These are phyloP conservation scores for Halisarca cf. caerulea DNA, from an alignment of 37 sponge, comb jelly and placozoan genomes.

Conservation along the genomic window DNA sequence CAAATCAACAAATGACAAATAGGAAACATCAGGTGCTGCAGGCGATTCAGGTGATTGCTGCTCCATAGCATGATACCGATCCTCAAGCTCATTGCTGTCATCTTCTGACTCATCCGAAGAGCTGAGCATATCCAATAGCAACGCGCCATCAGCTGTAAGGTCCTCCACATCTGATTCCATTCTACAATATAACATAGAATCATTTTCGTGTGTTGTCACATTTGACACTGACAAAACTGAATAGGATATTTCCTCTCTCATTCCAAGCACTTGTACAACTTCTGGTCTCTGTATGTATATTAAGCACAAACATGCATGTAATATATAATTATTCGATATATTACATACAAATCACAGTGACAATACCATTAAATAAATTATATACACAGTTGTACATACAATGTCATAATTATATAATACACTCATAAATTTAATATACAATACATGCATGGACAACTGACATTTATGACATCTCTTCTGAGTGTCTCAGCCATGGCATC, in stretches of 20 bases:
- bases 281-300: slow-evolving; percentile 19
- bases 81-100: not conserved
- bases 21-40: not conserved
- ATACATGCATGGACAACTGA: too few relatives aligned
- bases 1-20: slow-evolving; percentile 2
- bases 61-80: not conserved
- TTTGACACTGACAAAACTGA: not conserved
- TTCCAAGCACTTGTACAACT: slow-evolving; percentile 12
- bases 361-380: not conserved
- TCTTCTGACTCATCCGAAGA: slow-evolving; percentile 22
- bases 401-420: too few relatives aligned
- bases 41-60: slow-evolving; percentile 15
- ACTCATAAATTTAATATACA: too few relatives aligned
- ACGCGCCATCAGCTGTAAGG: not conserved
- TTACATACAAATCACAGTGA: not conserved
- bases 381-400: not conserved
- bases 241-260: not conserved
- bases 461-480: slow-evolving; percentile 1
- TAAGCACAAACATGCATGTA: too few relatives aligned
- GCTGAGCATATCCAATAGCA: not conserved
- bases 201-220: not conserved
- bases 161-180: slow-evolving; percentile 14
- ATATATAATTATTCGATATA: not conserved
- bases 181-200: not conserved
- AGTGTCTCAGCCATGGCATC: slow-evolving; percentile 19